phyloP scores from a whole-genome alignment of 1,140 invertebrate genomes.

The Temnothorax nylanderi region DNA sequence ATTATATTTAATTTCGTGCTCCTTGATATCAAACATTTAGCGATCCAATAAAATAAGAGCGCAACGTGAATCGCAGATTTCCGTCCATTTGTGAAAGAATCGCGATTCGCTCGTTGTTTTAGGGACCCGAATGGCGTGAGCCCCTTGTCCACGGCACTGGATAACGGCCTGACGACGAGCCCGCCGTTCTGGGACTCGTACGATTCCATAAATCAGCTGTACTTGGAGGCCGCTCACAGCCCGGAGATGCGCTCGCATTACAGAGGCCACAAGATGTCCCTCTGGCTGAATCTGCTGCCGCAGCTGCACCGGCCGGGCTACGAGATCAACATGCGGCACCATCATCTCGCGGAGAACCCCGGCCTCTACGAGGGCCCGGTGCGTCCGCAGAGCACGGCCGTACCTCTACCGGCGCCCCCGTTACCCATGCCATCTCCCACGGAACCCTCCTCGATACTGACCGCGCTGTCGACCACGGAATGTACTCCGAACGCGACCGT shows the following conservation, averaged over 20 bases:
- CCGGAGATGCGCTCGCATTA: slow-evolving; percentile 93
- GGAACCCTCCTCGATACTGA: slow-evolving; percentile 81
- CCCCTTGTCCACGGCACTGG: slow-evolving; percentile 68
- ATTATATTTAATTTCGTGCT: background rate
- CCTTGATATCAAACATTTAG: background rate
- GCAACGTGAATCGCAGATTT: background rate
- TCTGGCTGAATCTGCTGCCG: slow-evolving; percentile 96
- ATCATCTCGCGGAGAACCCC: slow-evolving; percentile 90
- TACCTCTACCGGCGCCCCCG: slow-evolving; percentile 86
- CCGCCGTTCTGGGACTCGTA: slow-evolving; percentile 95
- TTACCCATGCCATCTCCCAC: slow-evolving; percentile 84
- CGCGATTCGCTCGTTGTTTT: slow-evolving; percentile 75
- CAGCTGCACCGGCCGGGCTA: slow-evolving; percentile 93
- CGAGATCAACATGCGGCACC: slow-evolving; percentile 92
- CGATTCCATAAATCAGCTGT: slow-evolving; percentile 95
- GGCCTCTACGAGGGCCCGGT: slow-evolving; percentile 90
- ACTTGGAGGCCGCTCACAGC: slow-evolving; percentile 92
- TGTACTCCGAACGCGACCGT: slow-evolving; percentile 83
- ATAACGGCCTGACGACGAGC: slow-evolving; percentile 72
- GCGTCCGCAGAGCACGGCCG: slow-evolving; percentile 89
- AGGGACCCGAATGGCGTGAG: slow-evolving; percentile 89
- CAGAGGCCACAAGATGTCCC: slow-evolving; percentile 95
- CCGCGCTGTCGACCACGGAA: slow-evolving; percentile 78
- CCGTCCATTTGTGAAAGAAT: slow-evolving; percentile 22
- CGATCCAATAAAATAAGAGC: background rate